phyloP scores from a whole-genome alignment of 2,113 vertebrate species.

The Gymnogyps californianus region DNA sequence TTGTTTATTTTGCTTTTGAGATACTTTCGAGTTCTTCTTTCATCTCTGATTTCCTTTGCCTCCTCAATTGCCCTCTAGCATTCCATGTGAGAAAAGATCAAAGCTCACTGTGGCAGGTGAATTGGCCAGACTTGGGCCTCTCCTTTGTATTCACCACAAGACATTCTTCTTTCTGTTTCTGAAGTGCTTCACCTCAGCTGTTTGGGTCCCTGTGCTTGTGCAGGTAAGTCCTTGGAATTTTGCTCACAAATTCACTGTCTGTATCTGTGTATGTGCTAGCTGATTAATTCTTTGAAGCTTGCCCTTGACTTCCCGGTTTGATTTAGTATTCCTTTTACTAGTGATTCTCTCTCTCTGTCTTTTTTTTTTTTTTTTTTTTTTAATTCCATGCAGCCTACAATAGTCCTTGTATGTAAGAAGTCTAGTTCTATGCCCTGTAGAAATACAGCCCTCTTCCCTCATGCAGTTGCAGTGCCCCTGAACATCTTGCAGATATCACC shows the following conservation, averaged over 20 bases:
- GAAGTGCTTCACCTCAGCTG: conserved; percentile 38
- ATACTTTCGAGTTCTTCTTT: neutral
- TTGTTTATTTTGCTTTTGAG: neutral
- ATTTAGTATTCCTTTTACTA: neutral
- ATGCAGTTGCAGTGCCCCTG: neutral
- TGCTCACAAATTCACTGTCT: neutral
- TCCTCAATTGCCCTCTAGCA: conserved; percentile 7
- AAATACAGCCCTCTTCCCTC: neutral
- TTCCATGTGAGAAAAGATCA: neutral
- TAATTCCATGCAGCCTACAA: neutral
- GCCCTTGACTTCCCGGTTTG: neutral
- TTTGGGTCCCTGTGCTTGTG: conserved; percentile 74
- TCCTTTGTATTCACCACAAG: conserved; percentile 71
- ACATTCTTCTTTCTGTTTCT: conserved; percentile 81
- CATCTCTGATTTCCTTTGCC: neutral
- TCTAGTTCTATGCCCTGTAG: neutral
- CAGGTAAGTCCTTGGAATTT: conserved; percentile 67
- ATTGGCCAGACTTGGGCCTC: conserved; percentile 71
- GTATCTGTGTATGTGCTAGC: neutral
- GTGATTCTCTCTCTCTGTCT: neutral
- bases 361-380: neutral
- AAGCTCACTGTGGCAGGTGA: conserved; percentile 69
- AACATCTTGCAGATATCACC: neutral
- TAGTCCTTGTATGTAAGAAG: neutral
- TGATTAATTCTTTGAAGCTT: neutral